These are phyloP conservation scores for Fregata magnificens DNA, from an alignment of 2,113 vertebrate genomes.

Conservation along the genomic window DNA sequence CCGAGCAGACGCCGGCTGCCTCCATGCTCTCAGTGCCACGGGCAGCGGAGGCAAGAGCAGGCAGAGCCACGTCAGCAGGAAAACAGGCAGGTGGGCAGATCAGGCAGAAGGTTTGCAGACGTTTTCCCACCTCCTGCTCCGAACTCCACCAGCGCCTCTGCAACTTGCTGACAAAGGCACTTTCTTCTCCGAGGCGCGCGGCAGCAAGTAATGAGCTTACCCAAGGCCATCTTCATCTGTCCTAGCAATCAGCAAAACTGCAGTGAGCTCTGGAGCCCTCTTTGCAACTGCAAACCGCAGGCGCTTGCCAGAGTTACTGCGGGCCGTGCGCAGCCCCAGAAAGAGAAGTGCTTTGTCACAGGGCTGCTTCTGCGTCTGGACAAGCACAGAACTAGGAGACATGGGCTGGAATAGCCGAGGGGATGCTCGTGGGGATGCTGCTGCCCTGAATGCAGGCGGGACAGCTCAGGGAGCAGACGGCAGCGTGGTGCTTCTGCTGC, in stretches of 20 bases:
- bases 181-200: neutral
- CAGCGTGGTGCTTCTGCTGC: neutral
- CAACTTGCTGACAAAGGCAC: neutral
- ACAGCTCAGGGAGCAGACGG: neutral
- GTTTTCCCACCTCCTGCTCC: neutral
- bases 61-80: neutral
- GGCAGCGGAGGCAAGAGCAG: neutral
- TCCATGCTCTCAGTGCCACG: rapidly evolving
- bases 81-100: neutral
- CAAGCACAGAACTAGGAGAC: neutral
- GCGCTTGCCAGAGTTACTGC: neutral
- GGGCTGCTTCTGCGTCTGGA: neutral
- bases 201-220: neutral
- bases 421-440: rapidly evolving
- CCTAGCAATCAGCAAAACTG: neutral
- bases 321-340: neutral
- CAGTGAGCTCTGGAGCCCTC: neutral
- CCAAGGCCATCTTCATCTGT: too few species aligned
- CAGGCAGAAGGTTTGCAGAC: neutral
- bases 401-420: neutral
- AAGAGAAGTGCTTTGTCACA: neutral
- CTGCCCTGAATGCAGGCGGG: neutral
- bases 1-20: rapidly evolving
- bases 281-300: neutral
- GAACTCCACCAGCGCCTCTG: neutral